Evolutionary conservation across 2,113 vertebrate genomes (phyloP), one percentile per base, ranked within the genome.

Genomic region (Silurus meridionalis): DNA sequence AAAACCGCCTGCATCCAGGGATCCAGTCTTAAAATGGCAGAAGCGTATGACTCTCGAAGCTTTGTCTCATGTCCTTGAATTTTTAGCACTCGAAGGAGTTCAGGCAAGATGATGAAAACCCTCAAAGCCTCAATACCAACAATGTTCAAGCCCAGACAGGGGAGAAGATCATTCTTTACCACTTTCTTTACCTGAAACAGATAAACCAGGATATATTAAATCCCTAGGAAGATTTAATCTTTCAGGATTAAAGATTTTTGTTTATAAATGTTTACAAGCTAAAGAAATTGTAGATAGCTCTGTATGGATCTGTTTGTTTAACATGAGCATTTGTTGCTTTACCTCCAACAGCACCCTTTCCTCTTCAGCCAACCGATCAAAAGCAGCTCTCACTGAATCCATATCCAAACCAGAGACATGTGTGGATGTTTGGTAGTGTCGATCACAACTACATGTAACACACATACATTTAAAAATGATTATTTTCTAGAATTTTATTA

Each of bases 71-170:
- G 14, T 2, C 81, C 10, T 15, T 19, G 69, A 64, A 55, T 14
- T 23, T 80, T 7, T 50, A 89, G 83, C 19, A 80, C 84, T 46
- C 82, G 52, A 17, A 91, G 55, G 52, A 92, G 88, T 69, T 91
- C 89, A 9, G 90, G 88, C 13, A 92, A 69, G 61, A 92, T 75
- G 58, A 91, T 83, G 64, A 90, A 92, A 82, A 91, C n/a, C 66
- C 90, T 90, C 64, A 91, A 67, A 50, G 79, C 74, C 61, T 92
- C 92, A 46, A 83, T 71, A 28, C 82, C 72, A 61, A 55, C 8
- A 50, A 77, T 84, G 8, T 37, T 75, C 17, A 25, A 19, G 53
- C 46, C 58, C 84, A 92, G 74, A 48, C 87, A 86, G 0, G 87
- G 88, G 14, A 91, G 53, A 60, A 92, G 85, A 2, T 0, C 8